Conservation (phyloP, 2,888 invertebrate species). For the Zygothrica quintamaculata region DNA sequence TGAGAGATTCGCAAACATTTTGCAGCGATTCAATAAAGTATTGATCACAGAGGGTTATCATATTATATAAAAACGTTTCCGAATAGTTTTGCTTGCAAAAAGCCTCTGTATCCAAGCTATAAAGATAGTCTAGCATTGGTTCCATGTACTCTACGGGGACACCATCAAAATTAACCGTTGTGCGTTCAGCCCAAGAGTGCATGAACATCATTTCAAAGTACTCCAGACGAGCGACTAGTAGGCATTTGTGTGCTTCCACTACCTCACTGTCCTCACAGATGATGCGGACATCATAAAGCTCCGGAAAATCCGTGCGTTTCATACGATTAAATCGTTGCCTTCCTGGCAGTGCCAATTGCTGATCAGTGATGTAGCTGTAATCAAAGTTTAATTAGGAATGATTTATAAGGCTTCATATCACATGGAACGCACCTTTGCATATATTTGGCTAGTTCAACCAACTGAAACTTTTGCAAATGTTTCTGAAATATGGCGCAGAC, state of each 20-base stretch:
- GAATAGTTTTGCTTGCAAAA: constrained; percentile 87
- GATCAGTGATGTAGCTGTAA: constrained; percentile 53
- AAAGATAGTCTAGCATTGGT: constrained; percentile 90
- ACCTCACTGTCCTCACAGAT: constrained; percentile 85
- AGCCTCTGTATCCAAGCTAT: constrained; percentile 88
- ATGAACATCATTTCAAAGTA: constrained; percentile 94
- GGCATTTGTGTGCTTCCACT: constrained; percentile 91
- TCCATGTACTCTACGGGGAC: constrained; percentile 85
- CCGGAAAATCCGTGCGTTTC: constrained; percentile 85
- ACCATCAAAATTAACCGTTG: constrained; percentile 77
- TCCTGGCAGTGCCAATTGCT: constrained; percentile 61
- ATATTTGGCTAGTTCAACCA: constrained; percentile 76
- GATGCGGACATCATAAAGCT: constrained; percentile 88
- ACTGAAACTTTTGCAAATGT: constrained; percentile 79
- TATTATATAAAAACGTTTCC: constrained; percentile 89
- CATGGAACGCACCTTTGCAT: constrained; percentile 71
- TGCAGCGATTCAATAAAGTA: constrained; percentile 89
- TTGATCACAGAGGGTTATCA: constrained; percentile 92
- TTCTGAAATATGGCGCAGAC: constrained; percentile 73
- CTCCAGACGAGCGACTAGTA: constrained; percentile 92
- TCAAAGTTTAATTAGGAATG: no score
- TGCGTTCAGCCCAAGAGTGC: constrained; percentile 87
- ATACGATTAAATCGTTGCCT: constrained; percentile 82
- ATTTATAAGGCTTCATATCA: background rate
- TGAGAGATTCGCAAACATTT: constrained; percentile 89